These are phyloP conservation scores for Spilogale gracilis DNA, from an alignment of 2,113 vertebrate species.

Conservation along the genomic window DNA sequence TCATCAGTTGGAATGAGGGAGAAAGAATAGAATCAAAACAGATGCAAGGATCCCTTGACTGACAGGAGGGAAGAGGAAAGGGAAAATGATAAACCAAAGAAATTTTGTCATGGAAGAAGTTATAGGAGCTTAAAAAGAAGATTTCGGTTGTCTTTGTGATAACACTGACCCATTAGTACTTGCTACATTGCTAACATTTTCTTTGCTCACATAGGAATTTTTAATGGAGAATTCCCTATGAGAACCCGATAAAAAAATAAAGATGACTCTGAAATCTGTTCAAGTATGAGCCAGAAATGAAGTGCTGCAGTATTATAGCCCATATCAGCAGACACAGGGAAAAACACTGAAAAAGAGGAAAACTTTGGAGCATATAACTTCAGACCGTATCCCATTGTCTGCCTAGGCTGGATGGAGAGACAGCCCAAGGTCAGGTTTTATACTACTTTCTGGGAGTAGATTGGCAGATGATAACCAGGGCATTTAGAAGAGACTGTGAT, in stretches of 20 bases:
- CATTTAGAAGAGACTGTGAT: neutral
- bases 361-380: neutral
- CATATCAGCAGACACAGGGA: neutral
- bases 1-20: neutral
- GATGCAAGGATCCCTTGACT: neutral
- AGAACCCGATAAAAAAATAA: neutral
- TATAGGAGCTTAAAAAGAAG: constrained; percentile 1
- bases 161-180: neutral
- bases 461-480: neutral
- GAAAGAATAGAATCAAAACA: neutral
- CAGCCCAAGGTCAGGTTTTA: neutral
- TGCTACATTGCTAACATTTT: neutral
- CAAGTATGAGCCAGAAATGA: neutral
- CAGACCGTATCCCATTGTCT: neutral
- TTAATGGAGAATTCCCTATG: neutral
- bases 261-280: neutral
- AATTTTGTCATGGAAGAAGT: neutral
- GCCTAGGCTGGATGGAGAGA: neutral
- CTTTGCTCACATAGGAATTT: neutral
- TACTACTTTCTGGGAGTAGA: neutral
- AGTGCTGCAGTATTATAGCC: neutral
- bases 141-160: neutral
- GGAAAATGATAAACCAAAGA: neutral
- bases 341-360: neutral
- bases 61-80: neutral